A percentile compares a stretch with the other conserved stretches of the same genome.
phyloP scores from a whole-genome alignment of 2,113 vertebrate genomes.

The Platysternon megacephalum region DNA sequence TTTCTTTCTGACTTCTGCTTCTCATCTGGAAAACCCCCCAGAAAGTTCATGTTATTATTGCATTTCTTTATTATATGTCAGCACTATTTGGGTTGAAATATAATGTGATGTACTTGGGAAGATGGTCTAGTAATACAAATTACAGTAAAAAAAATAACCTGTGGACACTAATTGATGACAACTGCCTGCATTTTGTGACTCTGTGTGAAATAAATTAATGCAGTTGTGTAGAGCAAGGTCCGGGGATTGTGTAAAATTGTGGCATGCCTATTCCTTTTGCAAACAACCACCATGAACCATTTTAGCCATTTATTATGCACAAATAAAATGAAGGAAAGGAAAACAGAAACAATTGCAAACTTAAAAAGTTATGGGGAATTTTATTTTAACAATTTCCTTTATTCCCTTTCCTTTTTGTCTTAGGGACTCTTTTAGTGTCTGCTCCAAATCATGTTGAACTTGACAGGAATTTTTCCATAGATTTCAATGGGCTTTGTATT shows the following conservation, averaged over 20 bases:
- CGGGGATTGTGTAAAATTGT: background rate
- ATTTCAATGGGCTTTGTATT: background rate
- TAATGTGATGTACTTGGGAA: background rate
- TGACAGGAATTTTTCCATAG: background rate
- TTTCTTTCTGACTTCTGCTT: background rate
- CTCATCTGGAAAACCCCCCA: rapidly evolving
- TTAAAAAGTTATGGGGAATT: background rate
- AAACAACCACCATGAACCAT: background rate
- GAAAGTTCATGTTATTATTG: background rate
- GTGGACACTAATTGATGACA: background rate
- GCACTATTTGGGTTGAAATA: background rate
- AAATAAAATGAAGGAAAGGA: background rate
- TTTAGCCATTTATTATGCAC: background rate
- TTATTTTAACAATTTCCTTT: background rate
- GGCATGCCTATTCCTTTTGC: background rate
- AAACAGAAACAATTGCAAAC: background rate
- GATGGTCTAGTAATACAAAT: background rate
- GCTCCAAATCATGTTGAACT: background rate
- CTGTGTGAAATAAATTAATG: background rate
- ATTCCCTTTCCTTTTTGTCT: background rate
- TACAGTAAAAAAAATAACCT: background rate
- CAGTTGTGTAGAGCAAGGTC: background rate
- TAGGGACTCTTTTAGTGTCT: background rate
- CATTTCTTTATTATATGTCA: background rate
- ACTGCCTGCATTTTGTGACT: background rate